These are phyloP conservation scores for Choreutis nemorana DNA, from an alignment of 2,888 invertebrate species.

Conservation along the genomic window DNA sequence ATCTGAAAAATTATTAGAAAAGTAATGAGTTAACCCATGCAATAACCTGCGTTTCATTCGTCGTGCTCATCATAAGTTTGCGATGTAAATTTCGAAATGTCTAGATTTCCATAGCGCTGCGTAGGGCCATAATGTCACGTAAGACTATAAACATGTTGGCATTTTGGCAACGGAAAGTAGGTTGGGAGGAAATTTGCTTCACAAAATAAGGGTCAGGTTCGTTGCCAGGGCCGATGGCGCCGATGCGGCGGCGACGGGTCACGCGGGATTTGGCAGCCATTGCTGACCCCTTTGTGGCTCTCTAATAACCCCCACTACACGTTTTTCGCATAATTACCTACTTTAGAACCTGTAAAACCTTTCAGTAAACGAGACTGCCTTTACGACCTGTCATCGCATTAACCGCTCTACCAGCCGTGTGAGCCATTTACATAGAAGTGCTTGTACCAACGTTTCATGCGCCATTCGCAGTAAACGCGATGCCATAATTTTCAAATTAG, in stretches of 20 bases:
- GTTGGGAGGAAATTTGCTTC: constrained; percentile 17
- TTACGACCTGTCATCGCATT: no score
- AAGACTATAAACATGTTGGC: constrained; percentile 10
- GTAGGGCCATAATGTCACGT: no score
- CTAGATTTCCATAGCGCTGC: no score
- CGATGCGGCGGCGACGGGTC: constrained; percentile 15
- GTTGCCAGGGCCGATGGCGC: constrained; percentile 13
- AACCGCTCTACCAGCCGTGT: no score
- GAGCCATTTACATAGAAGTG: no score
- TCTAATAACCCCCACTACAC: constrained; percentile 12
- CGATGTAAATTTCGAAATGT: no score
- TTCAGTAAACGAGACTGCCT: constrained; percentile 22
- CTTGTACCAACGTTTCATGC: no score
- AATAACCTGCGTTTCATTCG: no score
- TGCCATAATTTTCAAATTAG: constrained; percentile 1
- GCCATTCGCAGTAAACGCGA: no score
- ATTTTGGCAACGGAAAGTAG: constrained; percentile 31
- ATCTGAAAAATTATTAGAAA: no score
- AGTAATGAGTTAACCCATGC: no score
- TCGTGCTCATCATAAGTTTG: no score
- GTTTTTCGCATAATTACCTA: constrained; percentile 27
- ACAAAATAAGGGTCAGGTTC: constrained; percentile 21
- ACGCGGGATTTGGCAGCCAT: constrained; percentile 4
- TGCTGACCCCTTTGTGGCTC: constrained; percentile 6
- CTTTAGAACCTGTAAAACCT: constrained; percentile 21